Evolutionary conservation across 2,888 invertebrate genomes (phyloP), one percentile per base, ranked within the genome.

Genomic region (Habrosyne pyritoides): DNA sequence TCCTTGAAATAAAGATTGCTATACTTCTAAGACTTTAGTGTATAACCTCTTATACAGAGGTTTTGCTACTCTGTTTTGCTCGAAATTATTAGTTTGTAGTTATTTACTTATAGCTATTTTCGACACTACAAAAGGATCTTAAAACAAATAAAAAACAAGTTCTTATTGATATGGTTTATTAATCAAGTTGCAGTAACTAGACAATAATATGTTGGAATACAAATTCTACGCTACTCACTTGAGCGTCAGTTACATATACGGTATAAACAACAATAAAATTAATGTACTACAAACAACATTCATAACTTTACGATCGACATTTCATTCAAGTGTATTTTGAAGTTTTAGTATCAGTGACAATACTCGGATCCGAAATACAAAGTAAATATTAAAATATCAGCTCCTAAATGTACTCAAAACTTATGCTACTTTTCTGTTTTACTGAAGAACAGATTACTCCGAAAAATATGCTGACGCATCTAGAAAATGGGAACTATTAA

Each of bases 141-240:
- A n/a, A n/a, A n/a, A n/a, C n/a, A 33, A 33, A 33, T 33, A 33
- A 33, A 33, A 33, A n/a, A 5, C 33, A 33, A 33, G 5, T 18
- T 14, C 42, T 61, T 52, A 60, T 66, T 66, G 73, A 75, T 79
- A 77, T 78, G 81, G 75, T 77, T 79, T 77, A 76, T 75, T 78
- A 67, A 63, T 71, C 61, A 73, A 71, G 58, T 67, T 66, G 67
- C 67, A 69, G 56, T 65, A 66, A 67, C 71, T 74, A 79, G 60
- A 74, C 56, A 71, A 68, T 14, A 53, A 36, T 36, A 36, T 42
- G 42, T 66, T 63, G 61, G 63, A 69, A 74, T 80, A 81, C 73
- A 81, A 81, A 76, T 64, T 59, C 64, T 69, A 42, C 18, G 42
- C 68, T 59, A 62, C 54, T 52, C 54, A 61, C 63, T 79, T 77